Evolutionary conservation across 2,888 invertebrate species (phyloP).

Genomic region (Asteroscopus sphinx): DNA sequence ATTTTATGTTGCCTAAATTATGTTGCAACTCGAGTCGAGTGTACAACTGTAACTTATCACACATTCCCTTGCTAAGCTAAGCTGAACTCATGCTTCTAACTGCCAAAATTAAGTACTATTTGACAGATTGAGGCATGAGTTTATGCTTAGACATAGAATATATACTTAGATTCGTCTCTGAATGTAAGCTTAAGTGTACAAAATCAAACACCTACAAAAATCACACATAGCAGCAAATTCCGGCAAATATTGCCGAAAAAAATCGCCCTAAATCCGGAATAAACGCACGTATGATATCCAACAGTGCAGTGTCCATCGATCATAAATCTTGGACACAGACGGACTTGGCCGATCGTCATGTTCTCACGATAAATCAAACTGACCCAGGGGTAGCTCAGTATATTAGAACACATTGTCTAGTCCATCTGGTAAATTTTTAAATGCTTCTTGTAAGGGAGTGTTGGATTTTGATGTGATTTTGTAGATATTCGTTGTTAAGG

Average conservation of each 20-base stretch:
- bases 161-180: too few relatives aligned
- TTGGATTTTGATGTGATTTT: conserved; percentile 8
- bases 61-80: too few relatives aligned
- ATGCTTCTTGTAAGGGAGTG: background rate
- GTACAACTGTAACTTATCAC: too few relatives aligned
- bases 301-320: conserved; percentile 64
- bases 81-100: too few relatives aligned
- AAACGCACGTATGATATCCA: conserved; percentile 49
- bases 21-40: too few relatives aligned
- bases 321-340: conserved; percentile 71
- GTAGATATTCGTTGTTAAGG: too few relatives aligned
- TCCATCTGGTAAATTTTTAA: conserved; percentile 41
- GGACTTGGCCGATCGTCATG: conserved; percentile 72
- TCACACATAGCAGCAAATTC: conserved; percentile 20
- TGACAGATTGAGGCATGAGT: too few relatives aligned
- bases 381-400: conserved; percentile 49
- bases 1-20: too few relatives aligned
- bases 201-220: background rate
- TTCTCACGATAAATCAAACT: conserved; percentile 85
- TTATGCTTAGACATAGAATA: too few relatives aligned
- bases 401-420: conserved; percentile 64
- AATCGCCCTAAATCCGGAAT: conserved; percentile 52
- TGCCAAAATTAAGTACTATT: too few relatives aligned
- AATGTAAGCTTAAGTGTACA: background rate
- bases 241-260: conserved; percentile 32